Evolutionary conservation across 2,888 invertebrate species (phyloP).

Genomic region (Drosophila bunnanda): DNA sequence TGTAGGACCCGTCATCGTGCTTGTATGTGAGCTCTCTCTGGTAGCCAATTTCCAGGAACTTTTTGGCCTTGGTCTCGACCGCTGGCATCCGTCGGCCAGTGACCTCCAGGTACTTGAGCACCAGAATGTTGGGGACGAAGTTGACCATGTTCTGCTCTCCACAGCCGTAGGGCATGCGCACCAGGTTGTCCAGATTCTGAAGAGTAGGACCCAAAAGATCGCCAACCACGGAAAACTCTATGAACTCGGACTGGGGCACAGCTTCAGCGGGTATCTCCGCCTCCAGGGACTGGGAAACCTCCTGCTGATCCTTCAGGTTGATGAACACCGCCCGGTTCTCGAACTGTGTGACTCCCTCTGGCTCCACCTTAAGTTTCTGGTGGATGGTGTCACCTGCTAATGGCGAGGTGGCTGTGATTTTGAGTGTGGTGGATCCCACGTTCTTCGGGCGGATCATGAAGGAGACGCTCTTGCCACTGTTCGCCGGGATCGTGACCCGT

Average conservation of each 20-base stretch:
- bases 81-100: conserved; percentile 89
- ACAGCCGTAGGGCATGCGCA: conserved; percentile 92
- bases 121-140: conserved; percentile 89
- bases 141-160: conserved; percentile 88
- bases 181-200: conserved; percentile 90
- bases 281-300: conserved; percentile 86
- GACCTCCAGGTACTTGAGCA: conserved; percentile 88
- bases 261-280: conserved; percentile 88
- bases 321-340: conserved; percentile 90
- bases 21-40: conserved; percentile 91
- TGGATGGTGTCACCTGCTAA: conserved; percentile 92
- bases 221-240: conserved; percentile 89
- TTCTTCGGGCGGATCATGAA: conserved; percentile 92
- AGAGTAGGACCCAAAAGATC: conserved; percentile 93
- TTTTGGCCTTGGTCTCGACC: conserved; percentile 87
- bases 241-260: conserved; percentile 89
- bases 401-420: conserved; percentile 90
- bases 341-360: conserved; percentile 91
- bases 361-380: conserved; percentile 90
- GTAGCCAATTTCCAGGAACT: conserved; percentile 87
- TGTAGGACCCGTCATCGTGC: conserved; percentile 91
- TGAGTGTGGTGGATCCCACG: conserved; percentile 90
- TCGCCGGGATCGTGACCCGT: conserved; percentile 88
- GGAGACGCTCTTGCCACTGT: conserved; percentile 91
- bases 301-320: conserved; percentile 87